Evolutionary conservation across 2,888 invertebrate genomes (phyloP).

Genomic region (Orgyia antiqua): DNA sequence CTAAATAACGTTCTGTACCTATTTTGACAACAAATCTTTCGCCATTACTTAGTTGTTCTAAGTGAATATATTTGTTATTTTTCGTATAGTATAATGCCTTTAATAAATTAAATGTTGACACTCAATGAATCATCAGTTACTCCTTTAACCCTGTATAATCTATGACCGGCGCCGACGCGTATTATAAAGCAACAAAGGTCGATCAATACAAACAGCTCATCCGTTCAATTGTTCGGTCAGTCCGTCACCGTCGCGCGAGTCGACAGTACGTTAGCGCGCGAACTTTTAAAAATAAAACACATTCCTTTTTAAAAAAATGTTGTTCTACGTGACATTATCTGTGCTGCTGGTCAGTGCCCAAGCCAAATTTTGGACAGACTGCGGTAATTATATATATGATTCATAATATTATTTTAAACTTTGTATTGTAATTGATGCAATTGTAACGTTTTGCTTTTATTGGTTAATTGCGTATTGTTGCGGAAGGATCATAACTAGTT

Average conservation of each 20-base stretch:
- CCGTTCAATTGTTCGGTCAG: constrained; percentile 39
- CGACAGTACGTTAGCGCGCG: constrained; percentile 63
- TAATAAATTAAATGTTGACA: no score
- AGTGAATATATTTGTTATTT: no score
- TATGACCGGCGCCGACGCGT: constrained; percentile 62
- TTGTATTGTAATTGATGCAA: constrained; percentile 3
- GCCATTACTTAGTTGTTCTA: no score
- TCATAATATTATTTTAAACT: constrained; percentile 1
- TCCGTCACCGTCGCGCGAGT: constrained; percentile 56
- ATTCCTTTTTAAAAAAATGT: constrained; percentile 37
- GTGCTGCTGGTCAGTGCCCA: constrained; percentile 56
- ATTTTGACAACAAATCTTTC: no score
- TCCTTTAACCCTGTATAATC: constrained; percentile 31
- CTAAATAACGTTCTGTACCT: no score
- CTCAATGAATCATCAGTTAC: constrained; percentile 16
- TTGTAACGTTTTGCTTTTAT: constrained; percentile 13
- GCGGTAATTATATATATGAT: constrained; percentile 45
- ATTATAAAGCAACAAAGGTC: constrained; percentile 65
- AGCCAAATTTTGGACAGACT: constrained; percentile 66
- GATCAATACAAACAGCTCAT: constrained; percentile 44
- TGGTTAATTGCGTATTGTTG: constrained; percentile 18
- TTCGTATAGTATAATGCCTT: no score
- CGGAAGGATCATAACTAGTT: no score
- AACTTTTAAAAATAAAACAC: constrained; percentile 10
- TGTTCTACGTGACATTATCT: constrained; percentile 40